A percentile compares a stretch with the other conserved stretches of the same genome.
Evolutionary conservation across 2,888 invertebrate genomes (phyloP).

Genomic region (Auanema freiburgensis): DNA sequence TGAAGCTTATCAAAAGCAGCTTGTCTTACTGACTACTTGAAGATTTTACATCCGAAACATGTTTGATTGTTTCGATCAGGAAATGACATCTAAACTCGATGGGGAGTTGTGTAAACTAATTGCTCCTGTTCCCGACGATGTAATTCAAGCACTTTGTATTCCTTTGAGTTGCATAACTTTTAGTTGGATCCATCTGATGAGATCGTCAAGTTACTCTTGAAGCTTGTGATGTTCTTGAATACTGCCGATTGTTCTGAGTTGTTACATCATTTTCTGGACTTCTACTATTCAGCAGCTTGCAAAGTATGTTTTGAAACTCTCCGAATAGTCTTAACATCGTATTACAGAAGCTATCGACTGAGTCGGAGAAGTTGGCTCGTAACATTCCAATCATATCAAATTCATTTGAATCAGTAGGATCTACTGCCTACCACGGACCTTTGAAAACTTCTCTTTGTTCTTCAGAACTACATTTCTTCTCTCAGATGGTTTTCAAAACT

Average conservation of each 20-base stretch:
- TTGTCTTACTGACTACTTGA: slow-evolving; percentile 2
- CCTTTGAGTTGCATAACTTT: background rate
- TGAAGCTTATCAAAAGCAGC: background rate
- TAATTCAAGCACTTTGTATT: background rate
- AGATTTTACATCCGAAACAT: slow-evolving; percentile 26
- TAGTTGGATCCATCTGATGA: slow-evolving; percentile 13
- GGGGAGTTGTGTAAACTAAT: slow-evolving; percentile 28
- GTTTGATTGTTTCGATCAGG: slow-evolving; percentile 28
- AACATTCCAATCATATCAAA: slow-evolving; percentile 40
- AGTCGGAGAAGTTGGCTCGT: slow-evolving; percentile 17
- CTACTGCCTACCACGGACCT: slow-evolving; percentile 39
- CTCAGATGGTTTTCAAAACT: slow-evolving; percentile 41
- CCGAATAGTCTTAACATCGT: background rate
- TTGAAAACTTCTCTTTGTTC: slow-evolving; percentile 39
- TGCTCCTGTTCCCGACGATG: slow-evolving; percentile 31
- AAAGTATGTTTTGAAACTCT: slow-evolving; percentile 12
- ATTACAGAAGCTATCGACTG: slow-evolving; percentile 10
- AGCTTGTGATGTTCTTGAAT: slow-evolving; percentile 28
- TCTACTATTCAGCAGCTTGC: slow-evolving; percentile 39
- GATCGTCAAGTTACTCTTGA: slow-evolving; percentile 30
- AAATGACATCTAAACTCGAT: slow-evolving; percentile 14
- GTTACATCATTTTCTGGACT: slow-evolving; percentile 35
- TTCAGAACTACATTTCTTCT: slow-evolving; percentile 45
- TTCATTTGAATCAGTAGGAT: slow-evolving; percentile 32
- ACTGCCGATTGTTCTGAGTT: slow-evolving; percentile 28